A percentile compares a stretch with the other conserved stretches of the same genome.
Evolutionary conservation across 92 coral and sea anemone species (phyloP).

Genomic region (Pocillopora meandrina): DNA sequence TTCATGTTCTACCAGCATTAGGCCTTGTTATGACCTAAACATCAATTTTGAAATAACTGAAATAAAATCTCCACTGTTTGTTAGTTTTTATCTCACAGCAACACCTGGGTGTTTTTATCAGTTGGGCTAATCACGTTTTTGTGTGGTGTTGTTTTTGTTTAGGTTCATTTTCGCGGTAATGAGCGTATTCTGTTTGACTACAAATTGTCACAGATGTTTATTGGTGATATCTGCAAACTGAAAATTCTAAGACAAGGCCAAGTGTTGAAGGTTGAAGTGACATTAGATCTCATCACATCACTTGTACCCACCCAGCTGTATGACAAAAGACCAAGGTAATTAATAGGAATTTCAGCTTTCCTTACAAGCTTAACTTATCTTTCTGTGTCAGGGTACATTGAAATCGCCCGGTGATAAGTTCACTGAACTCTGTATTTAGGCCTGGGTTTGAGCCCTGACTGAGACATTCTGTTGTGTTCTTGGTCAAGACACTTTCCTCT

Average conservation of each 20-base stretch:
- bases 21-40: no score
- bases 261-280: slow-evolving; percentile 68
- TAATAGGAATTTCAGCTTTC: no score
- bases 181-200: slow-evolving; percentile 87
- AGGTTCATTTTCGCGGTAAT: slow-evolving; percentile 93
- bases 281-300: slow-evolving; percentile 73
- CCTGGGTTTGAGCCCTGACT: no score
- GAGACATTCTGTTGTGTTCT: no score
- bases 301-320: slow-evolving; percentile 88
- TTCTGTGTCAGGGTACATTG: neutral
- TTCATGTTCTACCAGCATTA: no score
- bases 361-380: neutral
- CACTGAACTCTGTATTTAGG: no score
- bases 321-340: slow-evolving; percentile 86
- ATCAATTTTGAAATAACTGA: no score
- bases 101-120: no score
- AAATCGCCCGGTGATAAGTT: neutral
- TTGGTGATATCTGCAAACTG: slow-evolving; percentile 67
- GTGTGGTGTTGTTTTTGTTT: neutral
- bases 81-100: no score
- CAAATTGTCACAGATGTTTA: slow-evolving; percentile 76
- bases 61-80: no score
- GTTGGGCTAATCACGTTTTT: neutral
- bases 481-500: no score
- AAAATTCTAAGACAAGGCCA: slow-evolving; percentile 77